Conservation (phyloP, 2,113 vertebrate genomes). For the Neofelis nebulosa region DNA sequence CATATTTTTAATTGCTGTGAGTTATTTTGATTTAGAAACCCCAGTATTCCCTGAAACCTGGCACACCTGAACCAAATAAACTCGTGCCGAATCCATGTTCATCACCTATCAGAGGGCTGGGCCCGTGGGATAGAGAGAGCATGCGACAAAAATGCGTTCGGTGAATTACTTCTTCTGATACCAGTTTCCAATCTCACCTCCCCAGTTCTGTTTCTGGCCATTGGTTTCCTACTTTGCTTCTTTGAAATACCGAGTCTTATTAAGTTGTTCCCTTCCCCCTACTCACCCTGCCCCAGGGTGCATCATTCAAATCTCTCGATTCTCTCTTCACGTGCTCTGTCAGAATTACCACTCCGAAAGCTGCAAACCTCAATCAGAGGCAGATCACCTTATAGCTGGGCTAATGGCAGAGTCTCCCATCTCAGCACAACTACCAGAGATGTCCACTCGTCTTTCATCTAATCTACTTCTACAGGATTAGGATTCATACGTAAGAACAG, state of each 20-base stretch:
- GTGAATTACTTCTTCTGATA: not conserved
- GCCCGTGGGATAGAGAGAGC: not conserved
- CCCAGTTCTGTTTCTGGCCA: not conserved
- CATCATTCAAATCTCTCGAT: not conserved
- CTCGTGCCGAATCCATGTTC: not conserved
- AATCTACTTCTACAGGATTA: not conserved
- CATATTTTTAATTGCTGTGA: not conserved
- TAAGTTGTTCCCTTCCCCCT: not conserved
- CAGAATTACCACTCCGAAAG: not conserved
- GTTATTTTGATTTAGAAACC: not conserved
- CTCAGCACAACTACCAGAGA: not conserved
- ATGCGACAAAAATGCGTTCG: accelerated
- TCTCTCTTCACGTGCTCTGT: not conserved
- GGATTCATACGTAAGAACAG: not conserved
- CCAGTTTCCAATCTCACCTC: not conserved
- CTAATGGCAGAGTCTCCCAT: not conserved
- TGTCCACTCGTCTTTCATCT: not conserved
- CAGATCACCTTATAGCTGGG: not conserved
- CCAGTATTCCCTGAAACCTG: not conserved
- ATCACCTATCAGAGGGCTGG: not conserved
- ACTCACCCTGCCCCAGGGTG: accelerated
- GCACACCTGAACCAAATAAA: not conserved
- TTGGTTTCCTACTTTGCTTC: not conserved
- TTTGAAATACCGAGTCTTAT: not conserved
- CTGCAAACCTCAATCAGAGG: not conserved